Evolutionary conservation across 2,888 invertebrate species (phyloP).

Genomic region (Eurois occulta): DNA sequence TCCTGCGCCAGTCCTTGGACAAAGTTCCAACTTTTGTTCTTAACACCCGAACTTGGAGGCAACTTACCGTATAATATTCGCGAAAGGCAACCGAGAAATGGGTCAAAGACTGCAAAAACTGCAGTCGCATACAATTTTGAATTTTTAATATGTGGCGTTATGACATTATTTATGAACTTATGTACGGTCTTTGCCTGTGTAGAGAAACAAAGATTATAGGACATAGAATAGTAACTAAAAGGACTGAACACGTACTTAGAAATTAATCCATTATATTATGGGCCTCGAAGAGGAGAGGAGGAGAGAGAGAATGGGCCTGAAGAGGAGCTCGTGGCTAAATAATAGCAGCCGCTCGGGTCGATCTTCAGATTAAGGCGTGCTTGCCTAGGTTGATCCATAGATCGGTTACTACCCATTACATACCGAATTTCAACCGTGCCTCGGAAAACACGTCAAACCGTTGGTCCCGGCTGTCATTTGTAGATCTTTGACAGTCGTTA

Average conservation of each 20-base stretch:
- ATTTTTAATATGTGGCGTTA: constrained; percentile 22
- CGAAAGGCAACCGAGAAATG: constrained; percentile 43
- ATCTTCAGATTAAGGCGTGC: no score
- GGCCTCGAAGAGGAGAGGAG: no score
- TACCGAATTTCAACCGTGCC: no score
- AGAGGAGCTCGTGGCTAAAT: no score
- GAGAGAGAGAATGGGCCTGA: no score
- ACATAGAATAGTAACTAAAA: not conserved
- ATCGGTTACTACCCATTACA: no score
- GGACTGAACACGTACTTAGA: not conserved
- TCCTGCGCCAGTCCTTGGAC: constrained; percentile 26
- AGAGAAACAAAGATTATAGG: not conserved
- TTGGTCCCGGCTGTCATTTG: no score
- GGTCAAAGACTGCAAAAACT: constrained; percentile 54
- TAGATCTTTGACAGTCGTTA: no score
- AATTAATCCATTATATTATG: not conserved
- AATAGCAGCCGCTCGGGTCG: no score
- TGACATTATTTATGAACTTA: constrained; percentile 11
- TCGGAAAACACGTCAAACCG: no score
- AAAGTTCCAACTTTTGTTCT: constrained; percentile 56
- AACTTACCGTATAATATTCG: constrained; percentile 42
- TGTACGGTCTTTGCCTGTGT: not conserved
- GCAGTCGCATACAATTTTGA: constrained; percentile 28
- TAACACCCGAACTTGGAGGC: constrained; percentile 52
- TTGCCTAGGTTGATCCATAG: no score